Evolutionary conservation across 2,888 invertebrate genomes (phyloP).

Genomic region (Macrosoma leucophasiata): DNA sequence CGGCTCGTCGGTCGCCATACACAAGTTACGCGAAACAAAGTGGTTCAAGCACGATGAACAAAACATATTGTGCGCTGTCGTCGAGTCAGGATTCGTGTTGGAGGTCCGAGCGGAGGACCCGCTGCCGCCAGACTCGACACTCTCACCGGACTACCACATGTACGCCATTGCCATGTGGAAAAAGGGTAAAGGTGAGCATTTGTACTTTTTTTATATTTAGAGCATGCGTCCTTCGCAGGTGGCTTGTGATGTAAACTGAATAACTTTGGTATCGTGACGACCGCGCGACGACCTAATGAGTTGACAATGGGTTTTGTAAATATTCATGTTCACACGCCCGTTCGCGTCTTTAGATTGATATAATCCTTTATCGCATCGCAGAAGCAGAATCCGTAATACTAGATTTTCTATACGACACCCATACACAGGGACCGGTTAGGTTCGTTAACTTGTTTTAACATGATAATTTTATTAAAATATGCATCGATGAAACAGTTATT

Average conservation of each 20-base stretch:
- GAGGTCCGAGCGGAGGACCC: conserved; percentile 76
- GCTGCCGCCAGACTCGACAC: conserved; percentile 56
- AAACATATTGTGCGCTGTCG: conserved; percentile 81
- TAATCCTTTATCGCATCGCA: too few species aligned
- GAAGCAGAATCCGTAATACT: too few species aligned
- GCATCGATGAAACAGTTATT: too few species aligned
- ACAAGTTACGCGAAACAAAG: conserved; percentile 83
- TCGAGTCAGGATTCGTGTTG: conserved; percentile 83
- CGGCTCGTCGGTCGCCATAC: conserved; percentile 81
- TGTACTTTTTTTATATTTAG: conserved; percentile 6
- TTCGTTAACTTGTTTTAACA: conserved; percentile 7
- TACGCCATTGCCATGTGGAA: conserved; percentile 84
- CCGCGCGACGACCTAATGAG: conserved; percentile 38
- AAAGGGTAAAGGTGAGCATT: conserved; percentile 79
- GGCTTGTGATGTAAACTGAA: conserved; percentile 43
- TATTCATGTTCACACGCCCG: conserved; percentile 31
- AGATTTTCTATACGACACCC: too few species aligned
- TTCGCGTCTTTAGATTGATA: conserved; percentile 21
- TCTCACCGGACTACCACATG: conserved; percentile 74
- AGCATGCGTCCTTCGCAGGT: conserved; percentile 35
- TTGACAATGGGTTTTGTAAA: conserved; percentile 57
- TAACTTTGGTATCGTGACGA: conserved; percentile 40
- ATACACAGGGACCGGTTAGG: conserved; percentile 2
- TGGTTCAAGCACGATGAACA: conserved; percentile 84
- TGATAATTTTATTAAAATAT: background rate